Percentiles rank a stretch among this genome's conserved stretches.
Conservation (phyloP, 2,797 vertebrate genomes). For the Orientallactaga sibirica region DNA sequence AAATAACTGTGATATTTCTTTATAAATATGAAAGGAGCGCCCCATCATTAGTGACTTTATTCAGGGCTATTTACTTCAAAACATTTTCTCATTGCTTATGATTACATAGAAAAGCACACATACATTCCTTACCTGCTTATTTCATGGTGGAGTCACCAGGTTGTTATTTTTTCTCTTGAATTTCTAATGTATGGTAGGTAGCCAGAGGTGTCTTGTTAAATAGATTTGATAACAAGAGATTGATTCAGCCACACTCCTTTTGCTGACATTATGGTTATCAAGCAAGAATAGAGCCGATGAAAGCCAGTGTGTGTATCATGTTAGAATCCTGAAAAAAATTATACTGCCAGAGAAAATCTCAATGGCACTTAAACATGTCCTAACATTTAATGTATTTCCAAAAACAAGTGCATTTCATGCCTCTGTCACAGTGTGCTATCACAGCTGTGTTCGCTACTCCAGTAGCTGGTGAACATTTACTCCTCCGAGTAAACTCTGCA, state of each 20-base stretch:
- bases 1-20: background rate
- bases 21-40: background rate
- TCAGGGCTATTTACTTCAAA: background rate
- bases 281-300: constrained; percentile 52
- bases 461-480: constrained; percentile 28
- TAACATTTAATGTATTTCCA: constrained; percentile 65
- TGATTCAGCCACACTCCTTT: constrained; percentile 60
- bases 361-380: constrained; percentile 39
- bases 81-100: constrained; percentile 31
- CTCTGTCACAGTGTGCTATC: background rate
- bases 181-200: constrained; percentile 37
- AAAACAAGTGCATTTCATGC: constrained; percentile 45
- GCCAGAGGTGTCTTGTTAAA: constrained; percentile 55
- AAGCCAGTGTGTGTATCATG: constrained; percentile 38
- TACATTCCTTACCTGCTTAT: background rate
- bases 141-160: background rate
- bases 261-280: constrained; percentile 53
- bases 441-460: constrained; percentile 6
- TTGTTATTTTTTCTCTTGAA: constrained; percentile 10
- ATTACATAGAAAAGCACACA: background rate
- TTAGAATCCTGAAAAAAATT: constrained; percentile 27
- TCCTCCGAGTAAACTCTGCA: constrained; percentile 55
- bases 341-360: constrained; percentile 50
- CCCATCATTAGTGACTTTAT: background rate
- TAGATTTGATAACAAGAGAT: constrained; percentile 14